Conservation (phyloP, 2,113 vertebrate species). For the Pomatorhinus ruficollis region DNA sequence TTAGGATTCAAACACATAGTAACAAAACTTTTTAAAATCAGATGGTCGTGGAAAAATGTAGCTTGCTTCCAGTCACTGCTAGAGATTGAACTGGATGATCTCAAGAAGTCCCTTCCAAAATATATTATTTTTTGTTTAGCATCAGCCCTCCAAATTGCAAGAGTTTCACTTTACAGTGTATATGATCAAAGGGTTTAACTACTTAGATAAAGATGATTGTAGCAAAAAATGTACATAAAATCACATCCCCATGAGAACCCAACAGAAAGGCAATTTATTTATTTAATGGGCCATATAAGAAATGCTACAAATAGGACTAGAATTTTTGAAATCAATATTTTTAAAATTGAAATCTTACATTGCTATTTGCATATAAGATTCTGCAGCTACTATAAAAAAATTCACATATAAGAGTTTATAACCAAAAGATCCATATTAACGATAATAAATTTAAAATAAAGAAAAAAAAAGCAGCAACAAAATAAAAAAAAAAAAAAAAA, state of each 20-base stretch:
- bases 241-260: neutral
- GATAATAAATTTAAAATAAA: neutral
- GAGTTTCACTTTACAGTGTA: neutral
- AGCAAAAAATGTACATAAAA: neutral
- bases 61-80: neutral
- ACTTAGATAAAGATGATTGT: neutral
- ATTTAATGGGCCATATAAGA: neutral
- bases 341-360: neutral
- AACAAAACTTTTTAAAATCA: neutral
- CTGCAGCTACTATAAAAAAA: neutral
- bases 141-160: neutral
- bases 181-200: neutral
- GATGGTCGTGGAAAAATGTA: neutral
- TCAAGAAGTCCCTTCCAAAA: neutral
- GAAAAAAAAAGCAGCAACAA: neutral
- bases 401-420: neutral
- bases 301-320: neutral
- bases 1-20: neutral
- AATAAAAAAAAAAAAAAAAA: neutral
- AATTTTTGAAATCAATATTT: neutral
- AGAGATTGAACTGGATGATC: neutral
- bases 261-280: neutral
- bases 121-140: neutral
- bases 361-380: neutral
- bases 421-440: neutral